Percentiles rank a stretch among this genome's conserved stretches.
These are phyloP conservation scores for Premnoplex brunnescens DNA, from an alignment of 2,797 vertebrate species.

Conservation along the genomic window DNA sequence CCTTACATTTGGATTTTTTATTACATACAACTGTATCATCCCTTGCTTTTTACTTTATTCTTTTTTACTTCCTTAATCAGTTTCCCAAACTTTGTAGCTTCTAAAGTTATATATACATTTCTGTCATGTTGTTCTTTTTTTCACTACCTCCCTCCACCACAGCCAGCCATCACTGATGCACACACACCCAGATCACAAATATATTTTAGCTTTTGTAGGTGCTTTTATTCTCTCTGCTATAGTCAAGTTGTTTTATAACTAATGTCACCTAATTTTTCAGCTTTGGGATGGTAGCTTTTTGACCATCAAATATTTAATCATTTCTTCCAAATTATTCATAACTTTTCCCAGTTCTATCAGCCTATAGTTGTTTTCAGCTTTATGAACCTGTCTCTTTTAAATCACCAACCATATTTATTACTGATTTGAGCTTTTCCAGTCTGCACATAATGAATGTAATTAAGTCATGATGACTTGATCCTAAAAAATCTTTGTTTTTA, in stretches of 20 bases:
- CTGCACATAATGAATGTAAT: conserved; percentile 27
- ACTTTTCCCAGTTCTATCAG: neutral
- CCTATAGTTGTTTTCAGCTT: conserved; percentile 22
- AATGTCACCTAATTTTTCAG: conserved; percentile 1
- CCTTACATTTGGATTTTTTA: neutral
- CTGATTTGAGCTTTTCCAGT: neutral
- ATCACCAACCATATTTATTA: conserved; percentile 24
- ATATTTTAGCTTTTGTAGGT: neutral
- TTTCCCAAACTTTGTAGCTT: neutral
- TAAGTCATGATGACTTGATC: conserved; percentile 7
- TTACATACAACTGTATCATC: neutral
- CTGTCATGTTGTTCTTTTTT: neutral
- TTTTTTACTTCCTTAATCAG: neutral
- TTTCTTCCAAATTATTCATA: conserved; percentile 52
- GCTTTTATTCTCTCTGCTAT: conserved; percentile 9
- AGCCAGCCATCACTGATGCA: fast-evolving
- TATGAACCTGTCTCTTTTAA: conserved; percentile 32
- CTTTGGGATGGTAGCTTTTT: neutral
- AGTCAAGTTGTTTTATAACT: conserved; percentile 10
- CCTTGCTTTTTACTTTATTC: neutral
- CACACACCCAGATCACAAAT: neutral
- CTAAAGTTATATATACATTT: neutral
- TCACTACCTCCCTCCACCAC: neutral
- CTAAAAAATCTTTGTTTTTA: conserved; percentile 19
- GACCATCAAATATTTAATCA: conserved; percentile 59